These are phyloP conservation scores for Parapsyche elsis DNA, from an alignment of 1,140 invertebrate species.

Conservation along the genomic window DNA sequence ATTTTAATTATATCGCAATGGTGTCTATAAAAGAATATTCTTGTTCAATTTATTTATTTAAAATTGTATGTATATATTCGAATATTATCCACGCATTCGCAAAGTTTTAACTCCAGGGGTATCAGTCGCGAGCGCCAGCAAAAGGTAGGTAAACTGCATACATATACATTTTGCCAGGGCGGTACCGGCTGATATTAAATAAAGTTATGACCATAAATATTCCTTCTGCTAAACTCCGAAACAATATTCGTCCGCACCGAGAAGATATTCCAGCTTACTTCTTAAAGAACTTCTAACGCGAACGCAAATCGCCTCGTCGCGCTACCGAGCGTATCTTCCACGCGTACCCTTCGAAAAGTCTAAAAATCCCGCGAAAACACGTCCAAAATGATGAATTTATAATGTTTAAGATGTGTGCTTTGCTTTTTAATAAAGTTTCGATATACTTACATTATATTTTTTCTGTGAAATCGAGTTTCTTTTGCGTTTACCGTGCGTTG, in stretches of 20 bases:
- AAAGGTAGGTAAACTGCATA: constrained; percentile 51
- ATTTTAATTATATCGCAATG: neutral
- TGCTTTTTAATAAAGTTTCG: too few relatives aligned
- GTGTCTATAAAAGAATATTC: too few relatives aligned
- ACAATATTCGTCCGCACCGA: constrained; percentile 54
- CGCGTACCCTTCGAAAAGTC: too few relatives aligned
- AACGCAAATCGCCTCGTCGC: constrained; percentile 22
- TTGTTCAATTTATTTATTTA: neutral
- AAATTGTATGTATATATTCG: constrained; percentile 5
- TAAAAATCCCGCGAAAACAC: neutral
- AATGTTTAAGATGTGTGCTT: neutral
- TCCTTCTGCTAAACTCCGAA: constrained; percentile 64
- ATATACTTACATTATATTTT: too few relatives aligned
- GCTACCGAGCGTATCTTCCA: neutral
- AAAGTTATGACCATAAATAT: constrained; percentile 69
- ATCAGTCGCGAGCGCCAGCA: constrained; percentile 34
- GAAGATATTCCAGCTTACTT: constrained; percentile 52
- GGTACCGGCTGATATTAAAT: constrained; percentile 66
- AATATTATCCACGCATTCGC: constrained; percentile 36
- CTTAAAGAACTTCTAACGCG: constrained; percentile 49
- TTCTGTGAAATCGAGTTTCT: too few relatives aligned
- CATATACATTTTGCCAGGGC: constrained; percentile 55
- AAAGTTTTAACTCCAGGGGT: constrained; percentile 44
- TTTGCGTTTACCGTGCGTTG: too few relatives aligned
- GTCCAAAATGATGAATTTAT: constrained; percentile 8